Conservation (phyloP, 1,140 invertebrate species). For the Hyphantria cunea region DNA sequence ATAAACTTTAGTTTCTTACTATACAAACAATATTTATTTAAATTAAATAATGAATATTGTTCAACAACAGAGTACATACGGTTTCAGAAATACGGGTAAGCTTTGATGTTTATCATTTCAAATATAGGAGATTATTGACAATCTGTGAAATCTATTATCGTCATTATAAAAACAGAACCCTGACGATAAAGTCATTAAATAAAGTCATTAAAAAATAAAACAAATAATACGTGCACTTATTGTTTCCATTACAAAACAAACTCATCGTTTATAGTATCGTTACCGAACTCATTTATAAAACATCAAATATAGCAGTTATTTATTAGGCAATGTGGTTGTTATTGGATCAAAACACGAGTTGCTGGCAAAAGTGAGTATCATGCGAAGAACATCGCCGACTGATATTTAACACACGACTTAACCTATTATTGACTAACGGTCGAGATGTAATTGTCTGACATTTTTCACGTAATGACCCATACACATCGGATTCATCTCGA, state of each 20-base stretch:
- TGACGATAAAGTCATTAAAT: too few relatives aligned
- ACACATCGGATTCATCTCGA: not conserved
- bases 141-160: too few relatives aligned
- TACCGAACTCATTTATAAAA: not conserved
- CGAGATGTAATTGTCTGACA: constrained; percentile 24
- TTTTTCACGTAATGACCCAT: constrained; percentile 18
- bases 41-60: too few relatives aligned
- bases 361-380: constrained; percentile 3
- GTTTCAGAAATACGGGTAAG: too few relatives aligned
- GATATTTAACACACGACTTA: constrained; percentile 5
- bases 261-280: not conserved
- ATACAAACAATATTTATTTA: too few relatives aligned
- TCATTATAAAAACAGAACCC: too few relatives aligned
- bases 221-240: not conserved
- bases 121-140: too few relatives aligned
- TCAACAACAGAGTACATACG: too few relatives aligned
- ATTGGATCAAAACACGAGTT: constrained; percentile 18
- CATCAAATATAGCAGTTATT: not conserved
- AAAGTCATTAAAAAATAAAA: too few relatives aligned
- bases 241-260: constrained; percentile 7
- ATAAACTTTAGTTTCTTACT: too few relatives aligned
- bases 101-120: too few relatives aligned
- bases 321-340: constrained; percentile 1
- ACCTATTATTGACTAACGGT: constrained; percentile 7
- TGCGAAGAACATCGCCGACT: constrained; percentile 1